Evolutionary conservation across 1,140 invertebrate genomes (phyloP).

Genomic region (Caenorhabditis latens): DNA sequence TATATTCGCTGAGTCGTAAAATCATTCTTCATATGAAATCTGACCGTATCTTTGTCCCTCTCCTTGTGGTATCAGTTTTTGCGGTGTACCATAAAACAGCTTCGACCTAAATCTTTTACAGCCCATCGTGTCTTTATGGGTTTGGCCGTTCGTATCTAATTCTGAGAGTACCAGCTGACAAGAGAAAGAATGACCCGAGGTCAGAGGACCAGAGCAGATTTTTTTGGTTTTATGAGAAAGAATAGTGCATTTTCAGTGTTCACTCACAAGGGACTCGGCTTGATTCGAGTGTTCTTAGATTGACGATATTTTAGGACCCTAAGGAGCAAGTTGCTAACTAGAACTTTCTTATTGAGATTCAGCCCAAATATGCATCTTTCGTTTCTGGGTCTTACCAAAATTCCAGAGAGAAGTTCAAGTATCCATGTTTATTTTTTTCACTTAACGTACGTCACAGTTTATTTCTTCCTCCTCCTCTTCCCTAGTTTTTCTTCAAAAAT

Average conservation of each 20-base stretch:
- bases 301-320: too few relatives aligned
- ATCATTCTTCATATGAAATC: background rate
- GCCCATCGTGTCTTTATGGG: background rate
- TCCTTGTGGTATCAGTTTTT: background rate
- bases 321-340: too few relatives aligned
- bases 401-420: background rate
- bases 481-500: background rate
- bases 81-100: background rate
- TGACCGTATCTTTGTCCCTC: background rate
- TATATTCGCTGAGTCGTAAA: background rate
- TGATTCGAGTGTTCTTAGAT: too few relatives aligned
- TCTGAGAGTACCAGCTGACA: background rate
- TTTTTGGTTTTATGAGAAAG: too few relatives aligned
- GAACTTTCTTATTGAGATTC: too few relatives aligned
- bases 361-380: too few relatives aligned
- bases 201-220: background rate
- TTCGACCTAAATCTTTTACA: background rate
- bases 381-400: too few relatives aligned
- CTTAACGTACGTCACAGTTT: constrained; percentile 16
- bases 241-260: too few relatives aligned
- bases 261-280: too few relatives aligned
- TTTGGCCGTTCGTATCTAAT: background rate
- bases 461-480: background rate
- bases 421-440: constrained; percentile 14
- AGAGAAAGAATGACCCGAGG: background rate